Evolutionary conservation across 1,140 invertebrate species (phyloP), one percentile per base, ranked within the genome.

Genomic region (Latrodectus geometricus): DNA sequence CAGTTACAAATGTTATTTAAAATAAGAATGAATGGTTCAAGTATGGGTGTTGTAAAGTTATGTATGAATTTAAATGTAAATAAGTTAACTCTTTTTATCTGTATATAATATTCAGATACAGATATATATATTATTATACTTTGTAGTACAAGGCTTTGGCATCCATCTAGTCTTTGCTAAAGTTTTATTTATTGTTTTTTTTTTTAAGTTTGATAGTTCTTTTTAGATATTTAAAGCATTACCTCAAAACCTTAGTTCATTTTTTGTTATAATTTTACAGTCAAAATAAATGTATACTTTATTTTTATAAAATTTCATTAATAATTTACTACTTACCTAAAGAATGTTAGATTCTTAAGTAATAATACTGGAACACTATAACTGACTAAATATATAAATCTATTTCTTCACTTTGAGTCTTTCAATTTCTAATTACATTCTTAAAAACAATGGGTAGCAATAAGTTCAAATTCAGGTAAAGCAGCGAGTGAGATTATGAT

Each of bases 91-190:
- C 21, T 76, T 72, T 74, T 74, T 82, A 82, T 82, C 80, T 73
- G 56, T 73, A 73, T 82, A 74, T 82, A 73, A 61, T 61, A 74
- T n/a, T 52, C 54, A 56, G 66, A 79, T 81, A 81, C 48, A 82
- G 17, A 61, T 83, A 83, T 74, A 80, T 49, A 66, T 54, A 61
- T 61, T 65, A 70, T 52, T 78, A 78, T n/a, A 66, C 76, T 70
- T 74, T 73, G 79, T 81, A 83, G 80, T 83, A 83, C 80, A 83
- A 83, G 69, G 80, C 80, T 74, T 83, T 83, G 35, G 69, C 80
- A 80, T 83, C 54, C 56, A 74, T 83, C 80, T 83, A 83, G 80
- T 83, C 80, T 74, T 66, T 83, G 80, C 80, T 83, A 21, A 74
- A 74, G 70, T 83, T 83, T 83, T 35, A 35, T 35, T 35, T 35